Evolutionary conservation across 2,113 vertebrate genomes (phyloP).

Genomic region (Donacobius atricapilla): DNA sequence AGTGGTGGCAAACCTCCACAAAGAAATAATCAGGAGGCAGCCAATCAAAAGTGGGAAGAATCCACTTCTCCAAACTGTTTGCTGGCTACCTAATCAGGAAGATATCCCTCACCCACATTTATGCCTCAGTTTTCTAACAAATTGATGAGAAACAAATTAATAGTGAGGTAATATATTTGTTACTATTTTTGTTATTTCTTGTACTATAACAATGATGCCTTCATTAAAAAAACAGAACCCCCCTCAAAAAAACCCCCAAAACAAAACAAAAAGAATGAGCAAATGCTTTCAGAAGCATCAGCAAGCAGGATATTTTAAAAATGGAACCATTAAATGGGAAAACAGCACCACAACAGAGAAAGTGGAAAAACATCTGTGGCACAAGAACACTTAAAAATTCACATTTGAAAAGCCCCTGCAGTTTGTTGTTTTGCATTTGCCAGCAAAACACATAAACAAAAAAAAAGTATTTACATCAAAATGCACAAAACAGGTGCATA

Average conservation of each 20-base stretch:
- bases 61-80: background rate
- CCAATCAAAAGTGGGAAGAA: background rate
- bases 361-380: background rate
- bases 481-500: conserved; percentile 44
- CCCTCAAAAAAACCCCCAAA: too few relatives aligned
- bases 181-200: background rate
- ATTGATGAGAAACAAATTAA: background rate
- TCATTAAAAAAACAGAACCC: background rate
- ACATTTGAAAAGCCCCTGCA: background rate
- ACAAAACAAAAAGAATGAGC: background rate
- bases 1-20: background rate
- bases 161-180: background rate
- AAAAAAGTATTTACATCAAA: background rate
- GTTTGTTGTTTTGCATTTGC: background rate
- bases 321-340: background rate
- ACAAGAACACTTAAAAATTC: background rate
- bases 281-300: background rate
- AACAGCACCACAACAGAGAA: background rate
- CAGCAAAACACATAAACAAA: background rate
- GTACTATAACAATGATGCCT: background rate
- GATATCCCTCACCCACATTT: too few relatives aligned
- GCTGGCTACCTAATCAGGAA: background rate
- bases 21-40: background rate
- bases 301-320: background rate
- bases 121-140: background rate